Evolutionary conservation across 2,888 invertebrate genomes (phyloP).

Genomic region (Diploptera punctata): DNA sequence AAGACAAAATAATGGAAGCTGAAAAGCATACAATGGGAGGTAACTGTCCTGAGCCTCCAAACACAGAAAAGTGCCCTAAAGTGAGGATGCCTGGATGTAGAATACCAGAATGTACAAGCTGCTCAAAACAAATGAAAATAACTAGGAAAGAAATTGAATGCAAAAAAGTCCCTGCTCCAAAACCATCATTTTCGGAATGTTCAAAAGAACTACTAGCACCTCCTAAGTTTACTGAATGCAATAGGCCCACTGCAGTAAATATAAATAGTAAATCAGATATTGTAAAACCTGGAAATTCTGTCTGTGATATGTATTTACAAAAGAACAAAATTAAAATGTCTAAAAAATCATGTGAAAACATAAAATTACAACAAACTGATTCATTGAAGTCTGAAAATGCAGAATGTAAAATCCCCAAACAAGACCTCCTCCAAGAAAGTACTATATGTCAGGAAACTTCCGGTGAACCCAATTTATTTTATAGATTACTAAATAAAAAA

Average conservation of each 20-base stretch:
- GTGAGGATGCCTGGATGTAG: not conserved
- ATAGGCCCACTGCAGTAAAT: not conserved
- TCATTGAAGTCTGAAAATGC: not conserved
- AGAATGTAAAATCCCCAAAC: no score
- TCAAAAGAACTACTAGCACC: not conserved
- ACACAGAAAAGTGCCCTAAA: not conserved
- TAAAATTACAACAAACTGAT: not conserved
- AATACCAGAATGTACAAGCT: not conserved
- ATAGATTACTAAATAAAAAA: no score
- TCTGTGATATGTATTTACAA: not conserved
- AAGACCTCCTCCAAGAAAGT: no score
- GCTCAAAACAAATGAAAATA: not conserved
- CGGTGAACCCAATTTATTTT: no score
- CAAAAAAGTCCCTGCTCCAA: conserved; percentile 10
- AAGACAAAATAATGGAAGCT: no score
- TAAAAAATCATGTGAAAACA: not conserved
- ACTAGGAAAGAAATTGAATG: not conserved
- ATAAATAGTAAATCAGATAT: not conserved
- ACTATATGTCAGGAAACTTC: no score
- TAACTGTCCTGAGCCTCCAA: not conserved
- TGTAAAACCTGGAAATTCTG: not conserved
- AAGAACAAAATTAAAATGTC: not conserved
- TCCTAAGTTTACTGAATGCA: conserved; percentile 3
- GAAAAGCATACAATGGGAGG: not conserved
- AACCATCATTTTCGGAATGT: conserved; percentile 34